Evolutionary conservation across 2,797 vertebrate genomes (phyloP).

Genomic region (Heterohyrax brucei): DNA sequence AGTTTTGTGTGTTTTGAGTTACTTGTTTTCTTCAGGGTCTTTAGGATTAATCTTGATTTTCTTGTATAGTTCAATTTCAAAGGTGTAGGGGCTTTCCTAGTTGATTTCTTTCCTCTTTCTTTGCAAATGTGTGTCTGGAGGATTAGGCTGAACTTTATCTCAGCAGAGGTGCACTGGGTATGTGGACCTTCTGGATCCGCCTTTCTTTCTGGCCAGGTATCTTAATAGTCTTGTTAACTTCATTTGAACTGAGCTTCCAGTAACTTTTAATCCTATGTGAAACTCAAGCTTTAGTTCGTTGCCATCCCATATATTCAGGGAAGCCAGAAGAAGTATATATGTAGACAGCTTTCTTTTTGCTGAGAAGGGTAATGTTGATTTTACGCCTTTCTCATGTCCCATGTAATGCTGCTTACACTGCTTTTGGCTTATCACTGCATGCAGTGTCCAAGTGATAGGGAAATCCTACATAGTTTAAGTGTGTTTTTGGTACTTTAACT

Average conservation of each 20-base stretch:
- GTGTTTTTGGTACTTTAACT: background rate
- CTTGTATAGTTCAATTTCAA: background rate
- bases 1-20: constrained; percentile 12
- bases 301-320: background rate
- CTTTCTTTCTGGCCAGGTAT: background rate
- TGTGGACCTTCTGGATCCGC: background rate
- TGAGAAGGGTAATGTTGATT: background rate
- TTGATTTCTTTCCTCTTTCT: constrained; percentile 43
- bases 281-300: background rate
- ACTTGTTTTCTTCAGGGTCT: constrained; percentile 22
- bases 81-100: background rate
- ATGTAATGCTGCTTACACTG: background rate
- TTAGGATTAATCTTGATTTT: background rate
- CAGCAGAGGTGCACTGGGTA: background rate
- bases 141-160: background rate
- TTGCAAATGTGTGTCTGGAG: background rate
- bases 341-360: background rate
- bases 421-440: background rate
- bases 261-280: constrained; percentile 4
- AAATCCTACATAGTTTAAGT: background rate
- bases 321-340: background rate
- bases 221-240: constrained; percentile 13
- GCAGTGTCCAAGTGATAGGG: background rate
- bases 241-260: constrained; percentile 16
- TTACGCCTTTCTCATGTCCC: background rate